Conservation (phyloP, 2,888 invertebrate genomes). For the Lasioglossum villosulum region DNA sequence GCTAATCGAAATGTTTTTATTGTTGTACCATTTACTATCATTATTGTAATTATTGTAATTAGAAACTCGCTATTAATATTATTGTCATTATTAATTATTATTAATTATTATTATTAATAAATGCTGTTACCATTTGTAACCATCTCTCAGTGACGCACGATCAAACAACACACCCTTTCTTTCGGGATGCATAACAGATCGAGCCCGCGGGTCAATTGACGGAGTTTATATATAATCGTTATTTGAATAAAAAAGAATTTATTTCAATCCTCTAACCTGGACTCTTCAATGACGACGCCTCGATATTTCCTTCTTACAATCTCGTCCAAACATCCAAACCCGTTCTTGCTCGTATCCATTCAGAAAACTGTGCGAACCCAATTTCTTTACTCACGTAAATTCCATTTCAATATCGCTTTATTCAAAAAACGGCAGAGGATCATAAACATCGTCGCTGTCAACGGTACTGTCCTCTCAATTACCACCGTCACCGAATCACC, state of each 20-base stretch:
- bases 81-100: constrained; percentile 75
- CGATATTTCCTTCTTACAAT: neutral
- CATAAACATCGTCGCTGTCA: neutral
- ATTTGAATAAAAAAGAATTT: constrained; percentile 45
- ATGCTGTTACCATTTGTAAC: constrained; percentile 84
- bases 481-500: neutral
- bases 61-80: constrained; percentile 79
- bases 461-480: neutral
- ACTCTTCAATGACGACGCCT: neutral
- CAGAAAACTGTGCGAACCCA: neutral
- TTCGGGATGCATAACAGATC: constrained; percentile 5
- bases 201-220: neutral
- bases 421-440: neutral
- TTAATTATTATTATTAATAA: constrained; percentile 82
- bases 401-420: neutral
- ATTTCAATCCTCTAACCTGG: constrained; percentile 34
- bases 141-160: constrained; percentile 29
- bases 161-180: constrained; percentile 16
- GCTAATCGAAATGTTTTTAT: constrained; percentile 80
- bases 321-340: neutral
- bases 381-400: neutral
- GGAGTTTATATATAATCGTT: constrained; percentile 45
- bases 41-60: constrained; percentile 83
- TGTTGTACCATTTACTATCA: constrained; percentile 82
- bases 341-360: neutral